Base-by-base conservation (phyloP, 2,888 invertebrate species). In the Cryptophagus acutangulus region DNA sequence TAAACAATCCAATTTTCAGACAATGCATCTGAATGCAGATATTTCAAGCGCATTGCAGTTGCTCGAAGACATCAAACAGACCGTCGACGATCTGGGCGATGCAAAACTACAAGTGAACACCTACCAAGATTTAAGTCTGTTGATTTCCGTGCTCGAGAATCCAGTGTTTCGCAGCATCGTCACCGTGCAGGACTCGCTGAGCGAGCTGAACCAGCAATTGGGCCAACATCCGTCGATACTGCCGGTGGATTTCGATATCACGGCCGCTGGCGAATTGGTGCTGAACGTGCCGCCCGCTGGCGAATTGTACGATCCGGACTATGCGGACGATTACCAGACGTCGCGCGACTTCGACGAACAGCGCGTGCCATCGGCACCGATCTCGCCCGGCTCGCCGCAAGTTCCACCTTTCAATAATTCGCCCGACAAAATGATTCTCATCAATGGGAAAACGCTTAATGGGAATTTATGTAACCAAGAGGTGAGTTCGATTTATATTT, bases 231-330 rank as follows among this genome's bases (percentile, higher is more conserved):
- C 93, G 9, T 92, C 92, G 13, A 90, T 93, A 64, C 73, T 93
- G 47, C 91, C 93, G 29, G 87, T 87, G 36, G 93, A 94, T 68
- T 95, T 95, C 71, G 92, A 94, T 64, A 90, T 96, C 40, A 87
- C 84, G 54, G 80, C 85, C 31, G 81, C 87, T 52, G 74, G 74
- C 2, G 81, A 84, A 56, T 67, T 86, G 41, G 76, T 83, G 24
- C 67, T 84, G 16, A 82, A 78, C 62, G 74, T 81, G 2, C 79
- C 80, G 36, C 74, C 77, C 15, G 71, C 73, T 25, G 74, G 75
- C 34, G 75, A 77, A 33, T 59, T 77, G 43, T 78, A 76, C 49
- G 74, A 74, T 52, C 66, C 71, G n/a, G 75, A 75, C 36, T 78
- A 74, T 59, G 69, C 68, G 13, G 73, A 66, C 41, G 65, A 67